phyloP scores from a whole-genome alignment of 2,888 invertebrate species.

The Euclidia mi region DNA sequence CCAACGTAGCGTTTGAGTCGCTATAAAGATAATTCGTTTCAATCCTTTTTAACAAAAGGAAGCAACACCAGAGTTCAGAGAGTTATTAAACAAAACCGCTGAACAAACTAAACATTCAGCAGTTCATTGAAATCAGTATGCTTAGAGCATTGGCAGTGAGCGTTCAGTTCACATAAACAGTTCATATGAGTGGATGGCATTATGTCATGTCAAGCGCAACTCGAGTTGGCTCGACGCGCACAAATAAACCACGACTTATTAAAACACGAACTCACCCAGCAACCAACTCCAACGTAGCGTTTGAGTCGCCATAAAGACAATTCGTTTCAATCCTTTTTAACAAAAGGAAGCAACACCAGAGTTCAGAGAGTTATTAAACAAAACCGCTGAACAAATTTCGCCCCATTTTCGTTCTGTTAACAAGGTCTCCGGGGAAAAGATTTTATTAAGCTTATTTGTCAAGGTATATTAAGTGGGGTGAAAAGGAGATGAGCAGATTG shows the following conservation, averaged over 20 bases:
- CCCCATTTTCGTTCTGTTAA: conserved; percentile 17
- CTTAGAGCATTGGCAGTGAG: background rate
- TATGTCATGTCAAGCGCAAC: background rate
- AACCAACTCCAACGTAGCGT: conserved; percentile 1
- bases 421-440: conserved; percentile 21
- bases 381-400: conserved; percentile 25
- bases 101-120: conserved; percentile 18
- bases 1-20: background rate
- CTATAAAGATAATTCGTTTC: conserved; percentile 10
- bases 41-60: conserved; percentile 21
- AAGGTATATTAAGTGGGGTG: conserved; percentile 29
- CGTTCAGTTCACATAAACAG: conserved; percentile 1
- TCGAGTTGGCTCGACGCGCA: background rate
- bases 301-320: conserved; percentile 5
- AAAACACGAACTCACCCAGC: background rate
- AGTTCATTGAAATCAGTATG: conserved; percentile 4
- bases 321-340: conserved; percentile 17
- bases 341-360: conserved; percentile 15
- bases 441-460: conserved; percentile 52
- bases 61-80: conserved; percentile 15
- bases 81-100: conserved; percentile 32
- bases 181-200: background rate
- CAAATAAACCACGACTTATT: conserved; percentile 1
- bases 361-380: conserved; percentile 30
- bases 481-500: conserved; percentile 20